Percentiles rank a stretch among this genome's conserved stretches.
Conservation (phyloP, 2,797 vertebrate species). For the Staurois parvus region DNA sequence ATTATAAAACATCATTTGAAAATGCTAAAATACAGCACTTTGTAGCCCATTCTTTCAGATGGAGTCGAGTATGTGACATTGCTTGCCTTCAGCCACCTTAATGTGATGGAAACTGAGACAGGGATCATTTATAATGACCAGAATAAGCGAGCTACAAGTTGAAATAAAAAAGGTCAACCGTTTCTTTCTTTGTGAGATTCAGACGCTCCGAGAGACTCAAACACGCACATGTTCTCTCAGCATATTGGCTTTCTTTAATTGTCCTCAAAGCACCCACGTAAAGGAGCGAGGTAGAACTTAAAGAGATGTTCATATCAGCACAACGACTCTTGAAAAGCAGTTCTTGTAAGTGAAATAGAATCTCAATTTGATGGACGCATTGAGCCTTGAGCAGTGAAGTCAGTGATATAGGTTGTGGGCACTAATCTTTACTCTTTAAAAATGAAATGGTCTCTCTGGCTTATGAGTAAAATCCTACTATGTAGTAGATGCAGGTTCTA, state of each 20-base stretch:
- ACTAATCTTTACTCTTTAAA: slow-evolving; percentile 17
- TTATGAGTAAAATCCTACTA: not conserved
- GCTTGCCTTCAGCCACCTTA: not conserved
- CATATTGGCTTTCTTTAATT: slow-evolving; percentile 43
- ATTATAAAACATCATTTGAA: not conserved
- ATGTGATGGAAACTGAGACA: slow-evolving; percentile 1
- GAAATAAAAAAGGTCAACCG: slow-evolving; percentile 17
- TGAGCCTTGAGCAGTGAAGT: not conserved
- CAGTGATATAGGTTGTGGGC: not conserved
- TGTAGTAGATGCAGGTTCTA: not conserved
- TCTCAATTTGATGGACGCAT: slow-evolving; percentile 22
- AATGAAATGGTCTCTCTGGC: not conserved
- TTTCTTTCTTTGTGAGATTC: slow-evolving; percentile 17
- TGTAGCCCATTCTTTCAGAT: not conserved
- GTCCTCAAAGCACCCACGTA: not conserved
- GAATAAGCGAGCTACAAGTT: slow-evolving; percentile 1
- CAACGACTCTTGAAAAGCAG: slow-evolving; percentile 27
- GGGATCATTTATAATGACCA: slow-evolving; percentile 17
- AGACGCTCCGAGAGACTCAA: not conserved
- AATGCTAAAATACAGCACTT: slow-evolving; percentile 7
- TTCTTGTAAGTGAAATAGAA: slow-evolving; percentile 29
- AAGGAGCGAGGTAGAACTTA: slow-evolving; percentile 28
- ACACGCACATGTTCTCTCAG: not conserved
- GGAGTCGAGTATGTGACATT: not conserved
- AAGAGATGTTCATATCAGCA: slow-evolving; percentile 31